Evolutionary conservation across 2,888 invertebrate species (phyloP).

Genomic region (Spicauda simplicius): DNA sequence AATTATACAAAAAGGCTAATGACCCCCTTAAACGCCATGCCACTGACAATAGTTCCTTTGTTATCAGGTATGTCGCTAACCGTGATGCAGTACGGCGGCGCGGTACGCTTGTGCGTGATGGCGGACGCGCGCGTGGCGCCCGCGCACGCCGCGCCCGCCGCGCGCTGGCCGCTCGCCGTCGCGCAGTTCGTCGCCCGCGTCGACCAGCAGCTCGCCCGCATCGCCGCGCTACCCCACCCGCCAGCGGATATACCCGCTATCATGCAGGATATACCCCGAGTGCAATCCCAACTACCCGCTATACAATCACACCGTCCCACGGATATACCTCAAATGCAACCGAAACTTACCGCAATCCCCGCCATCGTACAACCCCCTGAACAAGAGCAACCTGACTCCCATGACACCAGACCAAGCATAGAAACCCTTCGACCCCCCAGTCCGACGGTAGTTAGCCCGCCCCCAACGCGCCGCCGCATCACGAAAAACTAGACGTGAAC

Average conservation of each 20-base stretch:
- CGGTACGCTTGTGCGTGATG: slow-evolving; percentile 88
- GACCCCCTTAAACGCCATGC: no score
- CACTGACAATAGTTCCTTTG: no score
- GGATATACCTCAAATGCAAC: slow-evolving; percentile 39
- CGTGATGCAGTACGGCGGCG: slow-evolving; percentile 87
- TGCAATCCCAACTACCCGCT: slow-evolving; percentile 27
- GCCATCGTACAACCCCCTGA: slow-evolving; percentile 26
- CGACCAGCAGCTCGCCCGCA: slow-evolving; percentile 72
- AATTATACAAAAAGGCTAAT: no score
- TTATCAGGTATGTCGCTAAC: slow-evolving; percentile 89
- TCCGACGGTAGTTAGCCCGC: slow-evolving; percentile 60
- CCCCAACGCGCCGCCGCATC: slow-evolving; percentile 59
- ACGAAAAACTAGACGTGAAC: slow-evolving; percentile 25
- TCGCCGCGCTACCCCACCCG: slow-evolving; percentile 57
- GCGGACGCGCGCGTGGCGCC: slow-evolving; percentile 89
- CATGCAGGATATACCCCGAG: no score
- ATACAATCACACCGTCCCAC: no score
- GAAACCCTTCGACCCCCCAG: slow-evolving; percentile 60
- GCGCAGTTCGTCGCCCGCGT: slow-evolving; percentile 68
- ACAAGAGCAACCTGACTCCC: slow-evolving; percentile 12
- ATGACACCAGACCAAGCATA: neutral
- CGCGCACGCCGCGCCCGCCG: slow-evolving; percentile 84
- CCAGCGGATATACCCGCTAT: slow-evolving; percentile 17
- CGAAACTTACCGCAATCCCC: neutral
- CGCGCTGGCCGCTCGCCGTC: slow-evolving; percentile 70